These are phyloP conservation scores for Mus caroli DNA, from an alignment of 2,797 vertebrate genomes.

Conservation along the genomic window DNA sequence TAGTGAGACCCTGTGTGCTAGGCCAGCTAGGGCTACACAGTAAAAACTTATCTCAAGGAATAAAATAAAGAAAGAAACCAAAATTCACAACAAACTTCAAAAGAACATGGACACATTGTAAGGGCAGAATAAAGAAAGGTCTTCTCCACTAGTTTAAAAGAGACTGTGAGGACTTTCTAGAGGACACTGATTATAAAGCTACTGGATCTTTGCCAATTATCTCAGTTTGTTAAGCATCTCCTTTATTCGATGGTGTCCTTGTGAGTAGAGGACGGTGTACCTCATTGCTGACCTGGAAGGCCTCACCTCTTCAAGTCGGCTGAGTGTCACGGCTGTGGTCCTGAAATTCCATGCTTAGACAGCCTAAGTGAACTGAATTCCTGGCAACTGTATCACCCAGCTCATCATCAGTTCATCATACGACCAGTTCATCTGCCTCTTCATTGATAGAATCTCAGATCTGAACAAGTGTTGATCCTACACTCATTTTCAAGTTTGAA, in stretches of 20 bases:
- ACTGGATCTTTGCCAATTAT: not conserved
- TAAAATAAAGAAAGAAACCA: not conserved
- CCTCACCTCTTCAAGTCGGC: not conserved
- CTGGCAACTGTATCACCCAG: constrained; percentile 2
- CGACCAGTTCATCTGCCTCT: not conserved
- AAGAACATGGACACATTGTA: not conserved
- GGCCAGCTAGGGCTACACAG: not conserved
- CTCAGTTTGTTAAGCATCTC: not conserved
- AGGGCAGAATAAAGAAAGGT: constrained; percentile 26
- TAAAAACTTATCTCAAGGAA: not conserved
- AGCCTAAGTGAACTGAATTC: not conserved
- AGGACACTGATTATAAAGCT: not conserved
- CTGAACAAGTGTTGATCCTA: constrained; percentile 20
- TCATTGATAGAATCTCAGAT: constrained; percentile 11
- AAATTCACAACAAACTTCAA: constrained; percentile 7
- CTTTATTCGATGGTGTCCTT: not conserved
- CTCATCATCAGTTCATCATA: constrained; percentile 37
- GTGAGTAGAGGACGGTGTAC: not conserved
- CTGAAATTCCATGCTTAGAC: not conserved
- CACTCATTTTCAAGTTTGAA: not conserved
- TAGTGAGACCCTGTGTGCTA: not conserved
- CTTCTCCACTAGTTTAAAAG: constrained; percentile 17
- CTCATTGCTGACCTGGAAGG: not conserved
- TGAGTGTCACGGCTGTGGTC: not conserved
- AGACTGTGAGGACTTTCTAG: not conserved